Conservation (phyloP, 1,140 invertebrate genomes). For the Leptopilina boulardi region DNA sequence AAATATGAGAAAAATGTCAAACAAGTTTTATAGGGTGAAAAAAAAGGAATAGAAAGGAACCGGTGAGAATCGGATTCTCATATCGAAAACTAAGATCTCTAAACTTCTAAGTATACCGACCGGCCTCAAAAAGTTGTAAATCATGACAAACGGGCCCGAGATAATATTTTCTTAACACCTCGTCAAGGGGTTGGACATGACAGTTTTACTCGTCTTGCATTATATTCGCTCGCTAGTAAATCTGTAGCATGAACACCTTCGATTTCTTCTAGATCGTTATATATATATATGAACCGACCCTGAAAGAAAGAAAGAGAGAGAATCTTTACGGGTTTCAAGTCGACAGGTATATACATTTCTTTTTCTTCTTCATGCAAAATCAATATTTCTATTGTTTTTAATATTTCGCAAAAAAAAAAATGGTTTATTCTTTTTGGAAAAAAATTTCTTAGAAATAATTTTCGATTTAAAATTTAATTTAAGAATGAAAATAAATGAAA, state of each 20-base stretch:
- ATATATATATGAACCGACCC: slow-evolving; percentile 22
- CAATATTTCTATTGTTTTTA: background rate
- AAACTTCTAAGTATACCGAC: background rate
- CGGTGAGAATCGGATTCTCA: background rate
- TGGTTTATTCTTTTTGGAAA: too few species aligned
- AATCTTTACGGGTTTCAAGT: background rate
- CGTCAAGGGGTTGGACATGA: slow-evolving; percentile 55
- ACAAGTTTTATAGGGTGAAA: background rate
- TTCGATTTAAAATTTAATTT: too few species aligned
- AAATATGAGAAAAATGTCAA: background rate
- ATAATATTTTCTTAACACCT: slow-evolving; percentile 67
- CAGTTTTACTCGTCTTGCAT: slow-evolving; percentile 22
- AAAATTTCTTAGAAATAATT: too few species aligned
- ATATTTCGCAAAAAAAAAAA: too few species aligned
- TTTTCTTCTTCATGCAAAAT: background rate
- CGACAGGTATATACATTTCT: background rate
- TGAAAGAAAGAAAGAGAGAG: background rate
- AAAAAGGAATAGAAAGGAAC: background rate
- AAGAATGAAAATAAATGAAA: too few species aligned
- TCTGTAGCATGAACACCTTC: slow-evolving; percentile 32
- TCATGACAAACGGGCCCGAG: slow-evolving; percentile 54
- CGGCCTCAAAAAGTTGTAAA: slow-evolving; percentile 52
- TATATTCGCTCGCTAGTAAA: slow-evolving; percentile 38
- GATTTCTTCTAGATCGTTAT: slow-evolving; percentile 40
- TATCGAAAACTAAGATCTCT: slow-evolving; percentile 36